A percentile compares a stretch with the other conserved stretches of the same genome.
Conservation (phyloP, 2,888 invertebrate species). For the Alviniconcha strummeri region DNA sequence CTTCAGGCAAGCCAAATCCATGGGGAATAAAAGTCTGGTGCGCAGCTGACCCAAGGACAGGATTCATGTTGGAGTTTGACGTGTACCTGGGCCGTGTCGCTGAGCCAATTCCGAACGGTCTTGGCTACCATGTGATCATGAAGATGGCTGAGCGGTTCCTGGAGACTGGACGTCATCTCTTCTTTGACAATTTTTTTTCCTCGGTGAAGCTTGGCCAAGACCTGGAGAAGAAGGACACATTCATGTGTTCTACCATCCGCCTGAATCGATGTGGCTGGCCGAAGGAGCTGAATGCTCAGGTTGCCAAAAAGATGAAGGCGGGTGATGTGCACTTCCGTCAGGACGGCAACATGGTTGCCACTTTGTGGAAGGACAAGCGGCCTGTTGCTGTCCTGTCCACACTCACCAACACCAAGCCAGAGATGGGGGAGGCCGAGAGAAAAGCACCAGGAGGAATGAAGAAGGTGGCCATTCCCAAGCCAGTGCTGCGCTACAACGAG, state of each 20-base stretch:
- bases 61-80: conserved; percentile 5
- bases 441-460: conserved; percentile 8
- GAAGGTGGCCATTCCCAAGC: background rate
- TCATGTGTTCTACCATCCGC: conserved; percentile 4
- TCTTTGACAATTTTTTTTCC: conserved; percentile 15
- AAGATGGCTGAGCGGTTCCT: too few relatives aligned
- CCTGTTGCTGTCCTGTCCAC: conserved; percentile 4
- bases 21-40: too few relatives aligned
- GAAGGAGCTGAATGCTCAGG: background rate
- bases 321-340: conserved; percentile 16
- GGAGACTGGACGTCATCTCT: background rate
- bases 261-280: conserved; percentile 10
- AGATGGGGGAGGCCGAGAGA: too few relatives aligned
- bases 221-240: conserved; percentile 4
- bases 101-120: background rate
- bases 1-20: too few relatives aligned
- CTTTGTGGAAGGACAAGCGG: conserved; percentile 25
- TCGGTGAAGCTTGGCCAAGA: conserved; percentile 19
- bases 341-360: conserved; percentile 15
- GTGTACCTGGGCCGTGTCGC: background rate
- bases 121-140: conserved; percentile 11
- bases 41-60: background rate
- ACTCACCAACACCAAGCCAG: conserved; percentile 24
- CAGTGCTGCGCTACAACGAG: background rate
- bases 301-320: conserved; percentile 9